These are phyloP conservation scores for Mus pahari DNA, from an alignment of 2,113 vertebrate species.

Conservation along the genomic window DNA sequence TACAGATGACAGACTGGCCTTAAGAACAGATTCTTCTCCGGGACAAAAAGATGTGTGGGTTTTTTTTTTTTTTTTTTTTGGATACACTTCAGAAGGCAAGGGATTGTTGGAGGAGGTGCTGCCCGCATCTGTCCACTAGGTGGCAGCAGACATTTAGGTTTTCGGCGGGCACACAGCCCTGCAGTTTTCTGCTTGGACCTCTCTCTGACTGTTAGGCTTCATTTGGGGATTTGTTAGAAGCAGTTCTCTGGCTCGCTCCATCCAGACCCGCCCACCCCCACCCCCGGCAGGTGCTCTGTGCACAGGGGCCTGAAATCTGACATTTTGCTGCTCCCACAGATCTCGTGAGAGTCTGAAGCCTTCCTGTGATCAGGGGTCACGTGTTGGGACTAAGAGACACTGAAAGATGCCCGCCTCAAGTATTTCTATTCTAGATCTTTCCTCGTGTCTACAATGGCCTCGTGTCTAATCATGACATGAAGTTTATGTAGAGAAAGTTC, in stretches of 20 bases:
- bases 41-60: constrained; percentile 44
- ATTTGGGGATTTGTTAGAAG: not conserved
- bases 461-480: not conserved
- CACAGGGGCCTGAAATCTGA: not conserved
- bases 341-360: not conserved
- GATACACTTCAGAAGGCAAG: not conserved
- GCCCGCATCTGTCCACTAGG: constrained; percentile 42
- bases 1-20: constrained; percentile 48
- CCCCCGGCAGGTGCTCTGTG: not conserved
- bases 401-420: not conserved
- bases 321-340: not conserved
- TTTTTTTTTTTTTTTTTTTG: not conserved
- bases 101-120: not conserved
- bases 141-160: constrained; percentile 71
- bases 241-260: not conserved
- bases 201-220: rapidly evolving
- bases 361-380: not conserved
- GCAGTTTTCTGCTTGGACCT: not conserved
- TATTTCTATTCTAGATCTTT: not conserved
- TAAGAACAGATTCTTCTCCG: constrained; percentile 59
- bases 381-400: not conserved
- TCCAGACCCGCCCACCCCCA: not conserved
- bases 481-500: not conserved
- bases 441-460: not conserved
- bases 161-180: not conserved